Evolutionary conservation across 2,888 invertebrate genomes (phyloP), one percentile per base, ranked within the genome.

Genomic region (Salticus scenicus): DNA sequence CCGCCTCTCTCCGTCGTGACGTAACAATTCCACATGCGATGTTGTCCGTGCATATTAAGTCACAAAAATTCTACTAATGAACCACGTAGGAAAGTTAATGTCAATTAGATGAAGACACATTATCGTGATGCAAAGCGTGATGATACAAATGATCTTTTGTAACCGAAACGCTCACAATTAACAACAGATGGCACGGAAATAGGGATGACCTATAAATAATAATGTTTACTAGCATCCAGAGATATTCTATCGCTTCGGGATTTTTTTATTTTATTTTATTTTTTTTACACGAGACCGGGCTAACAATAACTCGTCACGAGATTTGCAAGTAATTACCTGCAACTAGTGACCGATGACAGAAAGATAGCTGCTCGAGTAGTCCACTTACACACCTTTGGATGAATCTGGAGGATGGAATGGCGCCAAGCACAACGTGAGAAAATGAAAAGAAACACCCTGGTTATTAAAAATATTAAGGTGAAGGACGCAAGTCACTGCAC

Each of bases 21-120:
- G 82, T 76, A 57, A 82, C 69, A 77, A 30, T 76, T 67, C 37
- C 83, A 84, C 69, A 84, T 84, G 83, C 73, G 69, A 67, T 73
- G 51, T 84, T 69, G 67, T 69, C 28, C 14, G 57, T 8, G 37
- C 72, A 33, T 84, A 84, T 77, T 77, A 77, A 77, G 73, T 67
- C 20, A 72, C 72, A 67, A 84, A 30, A 31, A n/a, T 37, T 17
- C 12, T 20, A 31, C 30, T 77, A 84, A 84, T 84, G 77, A 84
- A 67, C 24, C 20, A 37, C 33, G 67, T 73, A 30, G 33, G 28
- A 28, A 24, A 41, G 24, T 28, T 20, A 73, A 84, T 77, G 76
- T 77, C 37, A 42, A 69, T 77, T 72, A 69, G 37, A 37, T 20
- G 63, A 64, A 63, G 63, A 67, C 24, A 77, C 67, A 67, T 20